phyloP scores from a whole-genome alignment of 2,797 vertebrate genomes.

The Sphaeramia orbicularis region DNA sequence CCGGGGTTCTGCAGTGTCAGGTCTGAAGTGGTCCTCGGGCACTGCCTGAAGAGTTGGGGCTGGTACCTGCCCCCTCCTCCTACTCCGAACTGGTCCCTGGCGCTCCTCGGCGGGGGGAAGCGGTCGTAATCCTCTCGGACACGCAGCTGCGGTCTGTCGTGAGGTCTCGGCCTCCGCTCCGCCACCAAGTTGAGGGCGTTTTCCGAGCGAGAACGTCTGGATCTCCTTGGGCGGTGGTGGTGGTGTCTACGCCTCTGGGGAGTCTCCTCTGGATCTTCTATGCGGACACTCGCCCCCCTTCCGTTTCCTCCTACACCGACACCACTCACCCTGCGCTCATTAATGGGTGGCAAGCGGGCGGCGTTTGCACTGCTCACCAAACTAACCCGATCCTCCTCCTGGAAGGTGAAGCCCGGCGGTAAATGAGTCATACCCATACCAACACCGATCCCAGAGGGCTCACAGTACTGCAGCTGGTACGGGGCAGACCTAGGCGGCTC shows the following conservation, averaged over 20 bases:
- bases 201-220: conserved; percentile 94
- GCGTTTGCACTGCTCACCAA: conserved; percentile 87
- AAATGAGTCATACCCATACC: conserved; percentile 72
- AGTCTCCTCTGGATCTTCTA: conserved; percentile 83
- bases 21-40: conserved; percentile 96
- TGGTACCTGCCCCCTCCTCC: conserved; percentile 76
- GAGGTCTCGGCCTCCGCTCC: conserved; percentile 87
- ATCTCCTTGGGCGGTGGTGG: conserved; percentile 90
- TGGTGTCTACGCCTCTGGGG: conserved; percentile 87
- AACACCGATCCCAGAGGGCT: conserved; percentile 76
- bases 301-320: conserved; percentile 65
- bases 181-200: conserved; percentile 95
- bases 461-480: conserved; percentile 88
- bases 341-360: conserved; percentile 89
- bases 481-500: conserved; percentile 86
- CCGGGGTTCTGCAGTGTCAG: conserved; percentile 95
- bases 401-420: conserved; percentile 93
- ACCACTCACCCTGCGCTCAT: conserved; percentile 85
- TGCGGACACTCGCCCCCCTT: conserved; percentile 66
- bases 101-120: conserved; percentile 88
- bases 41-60: conserved; percentile 90
- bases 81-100: conserved; percentile 86
- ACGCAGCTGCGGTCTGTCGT: conserved; percentile 88
- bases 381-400: conserved; percentile 87
- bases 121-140: conserved; percentile 94